Percentiles rank a stretch among this genome's conserved stretches.
phyloP scores from a whole-genome alignment of 2,888 invertebrate species.

The Apamea sordens region DNA sequence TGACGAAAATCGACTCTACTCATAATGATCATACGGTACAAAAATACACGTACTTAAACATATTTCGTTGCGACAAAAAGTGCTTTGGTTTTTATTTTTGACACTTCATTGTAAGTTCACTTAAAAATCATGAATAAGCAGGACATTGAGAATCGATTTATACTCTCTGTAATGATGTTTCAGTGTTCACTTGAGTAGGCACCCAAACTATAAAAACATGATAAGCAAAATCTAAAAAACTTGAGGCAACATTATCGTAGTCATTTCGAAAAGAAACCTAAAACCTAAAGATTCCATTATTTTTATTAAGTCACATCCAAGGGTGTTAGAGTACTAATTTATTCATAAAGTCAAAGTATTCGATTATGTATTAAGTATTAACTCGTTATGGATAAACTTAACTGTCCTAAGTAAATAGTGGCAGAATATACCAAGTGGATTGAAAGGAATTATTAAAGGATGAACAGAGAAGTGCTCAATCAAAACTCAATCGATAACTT shows the following conservation, averaged over 20 bases:
- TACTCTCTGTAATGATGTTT: not conserved
- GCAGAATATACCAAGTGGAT: not conserved
- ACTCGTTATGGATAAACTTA: not conserved
- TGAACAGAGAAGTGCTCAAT: not conserved
- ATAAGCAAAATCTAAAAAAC: not conserved
- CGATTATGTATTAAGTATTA: not conserved
- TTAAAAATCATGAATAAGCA: conserved; percentile 41
- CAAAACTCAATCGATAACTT: not conserved
- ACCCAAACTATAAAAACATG: not conserved
- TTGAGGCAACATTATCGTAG: not conserved
- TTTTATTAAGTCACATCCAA: not conserved
- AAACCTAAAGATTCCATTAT: not conserved
- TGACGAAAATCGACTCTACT: not conserved
- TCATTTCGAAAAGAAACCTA: not conserved
- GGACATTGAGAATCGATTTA: conserved; percentile 14
- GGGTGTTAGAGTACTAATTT: not conserved
- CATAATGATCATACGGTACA: not conserved
- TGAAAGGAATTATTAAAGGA: not conserved
- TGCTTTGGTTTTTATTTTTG: conserved; percentile 20
- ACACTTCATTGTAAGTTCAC: not conserved
- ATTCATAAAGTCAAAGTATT: not conserved
- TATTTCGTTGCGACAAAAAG: not conserved
- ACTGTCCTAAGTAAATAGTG: not conserved
- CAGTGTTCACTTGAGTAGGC: not conserved
- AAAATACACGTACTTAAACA: not conserved